Percentiles rank a stretch among this genome's conserved stretches.
phyloP scores from a whole-genome alignment of 2,113 vertebrate genomes.

The Penelope pileata region DNA sequence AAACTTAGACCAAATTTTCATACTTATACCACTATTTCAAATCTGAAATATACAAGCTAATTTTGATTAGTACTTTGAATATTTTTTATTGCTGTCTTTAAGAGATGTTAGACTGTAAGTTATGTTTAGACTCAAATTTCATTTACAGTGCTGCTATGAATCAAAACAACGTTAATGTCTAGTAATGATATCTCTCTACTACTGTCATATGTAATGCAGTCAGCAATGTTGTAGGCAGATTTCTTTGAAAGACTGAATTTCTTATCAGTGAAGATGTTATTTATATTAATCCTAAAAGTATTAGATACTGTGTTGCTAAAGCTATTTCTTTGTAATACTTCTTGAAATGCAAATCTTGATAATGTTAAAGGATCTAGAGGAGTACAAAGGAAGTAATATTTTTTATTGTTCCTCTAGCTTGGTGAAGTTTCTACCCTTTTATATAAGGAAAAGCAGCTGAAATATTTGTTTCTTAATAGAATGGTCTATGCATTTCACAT shows the following conservation, averaged over 20 bases:
- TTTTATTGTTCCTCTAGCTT: not conserved
- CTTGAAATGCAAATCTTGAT: not conserved
- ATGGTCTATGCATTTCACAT: not conserved
- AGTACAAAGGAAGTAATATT: not conserved
- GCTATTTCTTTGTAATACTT: not conserved
- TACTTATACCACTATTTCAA: not conserved
- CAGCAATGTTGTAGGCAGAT: not conserved
- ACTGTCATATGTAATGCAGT: not conserved
- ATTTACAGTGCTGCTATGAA: not conserved
- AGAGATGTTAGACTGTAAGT: not conserved
- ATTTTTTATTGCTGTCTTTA: not conserved
- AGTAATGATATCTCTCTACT: not conserved
- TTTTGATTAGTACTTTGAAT: not conserved
- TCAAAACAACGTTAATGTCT: not conserved
- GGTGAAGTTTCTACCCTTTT: not conserved
- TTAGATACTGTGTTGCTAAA: not conserved
- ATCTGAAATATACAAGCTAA: not conserved
- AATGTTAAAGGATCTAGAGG: not conserved
- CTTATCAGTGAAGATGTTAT: not conserved
- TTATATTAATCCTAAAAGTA: not conserved
- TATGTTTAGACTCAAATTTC: not conserved
- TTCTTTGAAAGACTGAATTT: not conserved
- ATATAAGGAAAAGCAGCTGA: not conserved
- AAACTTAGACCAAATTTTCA: not conserved
- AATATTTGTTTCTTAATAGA: not conserved